Evolutionary conservation across 1,140 invertebrate genomes (phyloP).

Genomic region (Plodia interpunctella): DNA sequence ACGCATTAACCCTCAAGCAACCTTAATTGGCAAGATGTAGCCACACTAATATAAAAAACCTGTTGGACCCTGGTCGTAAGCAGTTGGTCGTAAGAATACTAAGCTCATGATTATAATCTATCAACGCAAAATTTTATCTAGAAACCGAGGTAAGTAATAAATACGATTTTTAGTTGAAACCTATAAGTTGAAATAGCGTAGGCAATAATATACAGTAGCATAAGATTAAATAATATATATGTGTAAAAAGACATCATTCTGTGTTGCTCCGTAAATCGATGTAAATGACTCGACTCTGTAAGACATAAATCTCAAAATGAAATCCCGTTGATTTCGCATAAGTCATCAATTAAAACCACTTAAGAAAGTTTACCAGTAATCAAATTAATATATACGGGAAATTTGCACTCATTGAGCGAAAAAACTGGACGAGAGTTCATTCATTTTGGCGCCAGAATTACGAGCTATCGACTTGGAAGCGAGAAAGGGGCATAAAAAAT

Average conservation of each 20-base stretch:
- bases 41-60: neutral
- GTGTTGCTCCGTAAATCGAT: too few relatives aligned
- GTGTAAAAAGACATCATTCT: too few relatives aligned
- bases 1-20: conserved; percentile 23
- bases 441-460: conserved; percentile 70
- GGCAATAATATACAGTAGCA: too few relatives aligned
- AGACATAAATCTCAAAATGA: neutral
- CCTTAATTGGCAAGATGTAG: conserved; percentile 42
- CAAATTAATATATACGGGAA: conserved; percentile 33
- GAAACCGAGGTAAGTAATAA: too few relatives aligned
- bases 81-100: too few relatives aligned
- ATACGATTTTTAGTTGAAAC: too few relatives aligned
- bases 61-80: too few relatives aligned
- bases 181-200: too few relatives aligned
- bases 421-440: conserved; percentile 53
- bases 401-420: conserved; percentile 33
- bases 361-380: conserved; percentile 24
- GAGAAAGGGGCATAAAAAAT: conserved; percentile 57
- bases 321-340: conserved; percentile 19
- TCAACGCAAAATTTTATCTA: neutral
- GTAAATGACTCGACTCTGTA: too few relatives aligned
- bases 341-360: conserved; percentile 20
- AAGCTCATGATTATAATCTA: neutral
- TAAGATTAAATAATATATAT: too few relatives aligned
- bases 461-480: conserved; percentile 50